phyloP scores from a whole-genome alignment of 2,797 vertebrate species.

The Tokudaia tokunoshimensis region DNA sequence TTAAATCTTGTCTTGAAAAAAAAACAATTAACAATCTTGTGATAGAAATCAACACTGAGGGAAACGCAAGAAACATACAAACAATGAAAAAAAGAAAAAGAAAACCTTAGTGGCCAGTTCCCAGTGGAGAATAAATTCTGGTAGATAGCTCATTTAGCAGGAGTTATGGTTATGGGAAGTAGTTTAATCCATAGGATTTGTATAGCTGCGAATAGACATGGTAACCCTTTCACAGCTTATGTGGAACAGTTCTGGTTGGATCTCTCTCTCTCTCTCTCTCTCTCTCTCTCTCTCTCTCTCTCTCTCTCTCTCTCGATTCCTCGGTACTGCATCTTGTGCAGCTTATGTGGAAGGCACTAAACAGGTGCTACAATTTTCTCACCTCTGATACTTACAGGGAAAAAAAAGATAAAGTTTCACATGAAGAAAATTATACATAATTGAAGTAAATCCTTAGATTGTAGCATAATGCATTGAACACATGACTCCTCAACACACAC shows the following conservation, averaged over 20 bases:
- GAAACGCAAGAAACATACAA: slow-evolving; percentile 25
- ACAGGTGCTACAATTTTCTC: slow-evolving; percentile 67
- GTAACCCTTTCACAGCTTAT: slow-evolving; percentile 86
- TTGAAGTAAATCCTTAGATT: slow-evolving; percentile 41
- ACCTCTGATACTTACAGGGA: slow-evolving; percentile 84
- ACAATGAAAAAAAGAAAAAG: neutral
- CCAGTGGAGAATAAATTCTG: slow-evolving; percentile 45
- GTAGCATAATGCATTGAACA: slow-evolving; percentile 20
- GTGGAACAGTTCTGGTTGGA: slow-evolving; percentile 84
- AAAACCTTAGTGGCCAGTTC: slow-evolving; percentile 28
- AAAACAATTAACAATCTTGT: neutral
- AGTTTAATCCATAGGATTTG: slow-evolving; percentile 59
- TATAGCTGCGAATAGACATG: slow-evolving; percentile 64
- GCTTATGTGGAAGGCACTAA: slow-evolving; percentile 84
- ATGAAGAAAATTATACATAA: slow-evolving; percentile 62
- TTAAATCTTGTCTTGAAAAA: slow-evolving; percentile 36
- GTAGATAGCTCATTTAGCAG: neutral
- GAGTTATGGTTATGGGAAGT: slow-evolving; percentile 65
- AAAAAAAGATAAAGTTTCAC: slow-evolving; percentile 69
- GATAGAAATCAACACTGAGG: neutral
- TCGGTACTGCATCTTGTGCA: slow-evolving; percentile 79
- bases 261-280: slow-evolving; percentile 75
- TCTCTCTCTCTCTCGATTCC: slow-evolving; percentile 85
- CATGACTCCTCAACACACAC: neutral
- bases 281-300: slow-evolving; percentile 70